A percentile compares a stretch with the other conserved stretches of the same genome.
Evolutionary conservation across 1,140 invertebrate genomes (phyloP).

Genomic region (Acromyrmex echinatior): DNA sequence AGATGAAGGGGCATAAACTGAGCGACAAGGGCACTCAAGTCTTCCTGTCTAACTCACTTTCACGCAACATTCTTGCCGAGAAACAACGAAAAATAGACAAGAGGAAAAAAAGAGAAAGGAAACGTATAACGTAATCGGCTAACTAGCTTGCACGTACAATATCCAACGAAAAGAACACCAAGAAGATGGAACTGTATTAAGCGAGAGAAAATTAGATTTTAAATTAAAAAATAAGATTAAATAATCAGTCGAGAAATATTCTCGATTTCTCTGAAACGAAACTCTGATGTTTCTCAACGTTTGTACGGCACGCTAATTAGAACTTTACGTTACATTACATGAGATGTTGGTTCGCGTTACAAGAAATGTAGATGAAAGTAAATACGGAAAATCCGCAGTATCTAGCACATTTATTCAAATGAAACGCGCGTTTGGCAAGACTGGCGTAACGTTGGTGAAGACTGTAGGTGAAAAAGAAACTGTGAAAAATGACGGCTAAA

Average conservation of each 20-base stretch:
- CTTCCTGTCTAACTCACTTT: conserved; percentile 48
- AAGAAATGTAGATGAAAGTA: background rate
- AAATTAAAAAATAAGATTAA: conserved; percentile 49
- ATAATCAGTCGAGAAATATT: background rate
- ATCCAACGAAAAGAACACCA: background rate
- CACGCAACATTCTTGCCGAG: conserved; percentile 60
- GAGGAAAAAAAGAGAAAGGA: background rate
- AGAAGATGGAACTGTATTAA: conserved; percentile 33
- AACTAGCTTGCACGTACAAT: conserved; percentile 17
- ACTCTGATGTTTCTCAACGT: background rate
- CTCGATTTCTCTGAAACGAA: background rate
- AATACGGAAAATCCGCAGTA: background rate
- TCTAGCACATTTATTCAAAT: conserved; percentile 1
- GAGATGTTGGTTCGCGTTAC: conserved; percentile 3
- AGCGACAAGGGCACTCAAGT: conserved; percentile 24
- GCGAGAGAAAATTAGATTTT: conserved; percentile 36
- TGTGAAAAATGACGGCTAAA: conserved; percentile 52
- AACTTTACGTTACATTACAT: conserved; percentile 21
- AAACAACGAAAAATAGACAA: background rate
- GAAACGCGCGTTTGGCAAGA: background rate
- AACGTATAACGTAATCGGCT: conserved; percentile 13
- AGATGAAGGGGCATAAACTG: conserved; percentile 5
- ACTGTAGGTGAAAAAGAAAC: conserved; percentile 25
- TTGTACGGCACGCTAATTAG: conserved; percentile 24
- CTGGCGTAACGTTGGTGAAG: background rate